Conservation (phyloP, 1,140 invertebrate species). For the Drosophila tsacasi region DNA sequence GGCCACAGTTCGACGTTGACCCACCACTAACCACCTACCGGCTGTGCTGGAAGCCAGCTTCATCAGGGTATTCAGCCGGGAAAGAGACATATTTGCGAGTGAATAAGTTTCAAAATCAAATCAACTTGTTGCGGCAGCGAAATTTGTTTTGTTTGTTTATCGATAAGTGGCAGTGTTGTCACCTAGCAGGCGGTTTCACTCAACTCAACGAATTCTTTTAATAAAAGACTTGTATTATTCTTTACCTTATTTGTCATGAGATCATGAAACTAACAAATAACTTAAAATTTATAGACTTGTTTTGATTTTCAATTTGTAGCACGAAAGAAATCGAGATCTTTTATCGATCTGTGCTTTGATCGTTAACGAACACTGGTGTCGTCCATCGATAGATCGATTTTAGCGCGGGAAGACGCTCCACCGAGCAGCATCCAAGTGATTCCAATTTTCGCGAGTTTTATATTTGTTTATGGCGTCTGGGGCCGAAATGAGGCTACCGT, state of each 20-base stretch:
- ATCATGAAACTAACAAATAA: neutral
- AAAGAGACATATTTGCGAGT: conserved; percentile 20
- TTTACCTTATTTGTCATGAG: neutral
- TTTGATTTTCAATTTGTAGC: neutral
- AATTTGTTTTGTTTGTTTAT: conserved; percentile 10
- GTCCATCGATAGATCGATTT: neutral
- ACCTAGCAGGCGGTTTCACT: neutral
- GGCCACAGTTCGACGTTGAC: neutral
- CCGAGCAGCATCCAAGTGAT: neutral
- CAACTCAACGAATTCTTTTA: neutral
- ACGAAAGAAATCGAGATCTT: neutral
- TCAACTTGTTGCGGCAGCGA: conserved; percentile 26
- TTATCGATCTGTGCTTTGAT: neutral
- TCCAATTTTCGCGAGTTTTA: neutral
- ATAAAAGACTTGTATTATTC: no score
- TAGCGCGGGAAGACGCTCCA: neutral
- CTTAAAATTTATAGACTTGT: neutral
- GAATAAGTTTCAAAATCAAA: conserved; percentile 18
- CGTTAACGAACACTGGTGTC: no score
- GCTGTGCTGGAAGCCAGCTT: conserved; percentile 10
- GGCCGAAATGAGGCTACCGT: neutral
- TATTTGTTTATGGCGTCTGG: no score
- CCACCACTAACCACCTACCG: conserved; percentile 25
- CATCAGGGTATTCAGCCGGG: conserved; percentile 20
- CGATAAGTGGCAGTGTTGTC: conserved; percentile 1